A percentile compares a stretch with the other conserved stretches of the same genome.
phyloP scores from a whole-genome alignment of 2,113 vertebrate species.

The Chrysemys picta region DNA sequence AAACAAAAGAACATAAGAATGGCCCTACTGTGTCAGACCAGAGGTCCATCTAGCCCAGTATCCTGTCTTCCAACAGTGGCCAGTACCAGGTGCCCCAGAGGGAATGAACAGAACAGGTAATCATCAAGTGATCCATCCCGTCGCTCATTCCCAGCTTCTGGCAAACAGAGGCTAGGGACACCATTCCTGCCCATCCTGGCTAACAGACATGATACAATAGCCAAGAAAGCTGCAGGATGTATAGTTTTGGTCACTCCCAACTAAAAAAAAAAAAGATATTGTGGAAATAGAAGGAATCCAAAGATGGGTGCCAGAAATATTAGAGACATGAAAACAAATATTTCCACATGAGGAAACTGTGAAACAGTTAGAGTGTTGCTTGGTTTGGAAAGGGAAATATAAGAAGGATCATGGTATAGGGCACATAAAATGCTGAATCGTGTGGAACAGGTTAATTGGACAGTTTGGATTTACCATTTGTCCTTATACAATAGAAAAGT shows the following conservation, averaged over 20 bases:
- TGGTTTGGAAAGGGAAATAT: background rate
- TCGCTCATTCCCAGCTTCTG: no score
- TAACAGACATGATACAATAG: no score
- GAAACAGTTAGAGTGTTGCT: background rate
- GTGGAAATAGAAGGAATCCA: background rate
- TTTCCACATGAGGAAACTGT: rapidly evolving
- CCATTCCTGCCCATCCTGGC: no score
- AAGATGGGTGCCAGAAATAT: background rate
- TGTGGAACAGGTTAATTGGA: background rate
- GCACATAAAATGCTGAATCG: background rate
- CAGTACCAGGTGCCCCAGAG: no score
- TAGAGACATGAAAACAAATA: background rate
- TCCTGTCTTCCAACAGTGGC: no score
- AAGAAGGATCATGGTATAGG: background rate
- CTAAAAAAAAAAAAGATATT: background rate
- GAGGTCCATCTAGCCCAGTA: no score
- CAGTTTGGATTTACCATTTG: background rate
- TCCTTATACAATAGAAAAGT: no score
- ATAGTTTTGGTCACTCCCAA: background rate
- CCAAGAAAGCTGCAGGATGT: background rate
- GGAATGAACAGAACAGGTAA: no score
- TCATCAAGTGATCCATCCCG: no score
- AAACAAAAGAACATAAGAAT: no score
- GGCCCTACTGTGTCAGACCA: no score
- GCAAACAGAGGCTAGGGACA: no score